Conservation (phyloP, 2,888 invertebrate species). For the Cyclophora albipunctata region DNA sequence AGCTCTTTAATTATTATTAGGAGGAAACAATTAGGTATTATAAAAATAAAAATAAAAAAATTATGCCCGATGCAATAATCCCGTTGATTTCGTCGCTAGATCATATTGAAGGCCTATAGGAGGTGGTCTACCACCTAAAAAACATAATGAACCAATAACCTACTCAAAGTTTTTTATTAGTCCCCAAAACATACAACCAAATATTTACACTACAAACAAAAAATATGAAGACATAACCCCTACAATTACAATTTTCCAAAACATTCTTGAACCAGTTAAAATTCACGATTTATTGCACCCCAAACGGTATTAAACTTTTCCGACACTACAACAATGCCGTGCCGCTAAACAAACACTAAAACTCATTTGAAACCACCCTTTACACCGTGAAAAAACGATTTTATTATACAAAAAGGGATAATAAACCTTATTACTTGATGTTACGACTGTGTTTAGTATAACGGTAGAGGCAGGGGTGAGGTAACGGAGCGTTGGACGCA, state of each 20-base stretch:
- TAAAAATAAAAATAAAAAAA: too few relatives aligned
- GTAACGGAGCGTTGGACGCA: slow-evolving; percentile 36
- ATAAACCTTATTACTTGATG: background rate
- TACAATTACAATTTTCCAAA: background rate
- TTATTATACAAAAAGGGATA: slow-evolving; percentile 1
- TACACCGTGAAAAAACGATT: slow-evolving; percentile 5
- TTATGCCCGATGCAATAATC: too few relatives aligned
- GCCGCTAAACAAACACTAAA: slow-evolving; percentile 37
- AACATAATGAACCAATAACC: too few relatives aligned
- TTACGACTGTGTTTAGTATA: slow-evolving; percentile 15
- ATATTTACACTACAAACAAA: too few relatives aligned
- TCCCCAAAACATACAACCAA: too few relatives aligned
- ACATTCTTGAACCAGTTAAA: background rate
- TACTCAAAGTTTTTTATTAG: too few relatives aligned
- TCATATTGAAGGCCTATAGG: too few relatives aligned
- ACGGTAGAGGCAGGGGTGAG: slow-evolving; percentile 24
- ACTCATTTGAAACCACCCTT: slow-evolving; percentile 31
- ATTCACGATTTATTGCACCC: slow-evolving; percentile 6
- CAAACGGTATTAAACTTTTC: slow-evolving; percentile 11
- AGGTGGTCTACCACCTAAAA: too few relatives aligned
- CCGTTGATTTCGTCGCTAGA: too few relatives aligned
- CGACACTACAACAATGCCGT: slow-evolving; percentile 25
- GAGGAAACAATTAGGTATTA: too few relatives aligned
- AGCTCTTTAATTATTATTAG: too few relatives aligned
- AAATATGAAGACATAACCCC: too few relatives aligned